Evolutionary conservation across 2,113 vertebrate species (phyloP).

Genomic region (Calyptommatus sinebrachiatus): DNA sequence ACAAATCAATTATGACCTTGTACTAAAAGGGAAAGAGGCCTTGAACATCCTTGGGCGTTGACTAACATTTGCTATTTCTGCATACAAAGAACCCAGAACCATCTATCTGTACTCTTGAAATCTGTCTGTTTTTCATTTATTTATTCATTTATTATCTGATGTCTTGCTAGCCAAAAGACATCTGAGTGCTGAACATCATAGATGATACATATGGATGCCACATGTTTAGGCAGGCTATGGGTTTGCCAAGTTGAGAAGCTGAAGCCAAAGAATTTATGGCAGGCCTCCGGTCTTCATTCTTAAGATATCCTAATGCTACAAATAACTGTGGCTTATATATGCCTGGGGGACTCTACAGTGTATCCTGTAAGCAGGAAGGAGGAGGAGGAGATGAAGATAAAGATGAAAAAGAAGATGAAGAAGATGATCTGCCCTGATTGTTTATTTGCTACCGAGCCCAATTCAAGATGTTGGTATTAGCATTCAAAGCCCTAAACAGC

Average conservation of each 20-base stretch:
- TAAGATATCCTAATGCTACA: neutral
- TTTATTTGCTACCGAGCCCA: too few relatives aligned
- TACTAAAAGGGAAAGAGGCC: conserved; percentile 19
- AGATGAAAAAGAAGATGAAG: too few relatives aligned
- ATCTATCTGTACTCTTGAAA: conserved; percentile 36
- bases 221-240: neutral
- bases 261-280: neutral
- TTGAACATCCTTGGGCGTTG: neutral
- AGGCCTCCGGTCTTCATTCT: neutral
- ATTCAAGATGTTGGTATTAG: too few relatives aligned
- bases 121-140: conserved; percentile 12
- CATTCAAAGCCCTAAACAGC: too few relatives aligned
- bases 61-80: neutral
- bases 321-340: neutral
- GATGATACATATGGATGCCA: conserved; percentile 35
- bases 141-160: conserved; percentile 34
- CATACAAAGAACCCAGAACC: conserved; percentile 22
- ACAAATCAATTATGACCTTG: neutral
- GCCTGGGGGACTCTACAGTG: too few relatives aligned
- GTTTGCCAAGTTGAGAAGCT: neutral
- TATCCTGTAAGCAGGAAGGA: neutral
- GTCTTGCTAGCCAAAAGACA: conserved; percentile 29
- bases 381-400: too few relatives aligned
- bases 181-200: conserved; percentile 38
- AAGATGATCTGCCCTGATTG: too few relatives aligned